A percentile compares a stretch with the other conserved stretches of the same genome.
phyloP scores from a whole-genome alignment of 1,140 invertebrate species.

The Lepidurus couesii region DNA sequence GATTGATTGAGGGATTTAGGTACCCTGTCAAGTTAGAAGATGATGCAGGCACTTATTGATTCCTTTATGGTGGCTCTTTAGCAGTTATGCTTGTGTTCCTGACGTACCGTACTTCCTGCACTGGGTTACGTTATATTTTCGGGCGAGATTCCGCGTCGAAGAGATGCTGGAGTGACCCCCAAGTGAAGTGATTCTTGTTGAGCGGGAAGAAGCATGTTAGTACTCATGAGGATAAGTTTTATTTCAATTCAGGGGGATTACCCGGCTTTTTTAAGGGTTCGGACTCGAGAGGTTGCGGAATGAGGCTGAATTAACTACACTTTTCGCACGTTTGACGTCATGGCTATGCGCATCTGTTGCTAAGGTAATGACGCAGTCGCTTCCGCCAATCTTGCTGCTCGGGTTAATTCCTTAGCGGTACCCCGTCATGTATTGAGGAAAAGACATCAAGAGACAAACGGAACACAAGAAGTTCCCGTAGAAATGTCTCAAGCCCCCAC shows the following conservation, averaged over 20 bases:
- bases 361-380: background rate
- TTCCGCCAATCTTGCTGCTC: background rate
- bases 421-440: background rate
- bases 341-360: constrained; percentile 13
- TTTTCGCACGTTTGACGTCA: background rate
- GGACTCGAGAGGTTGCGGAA: background rate
- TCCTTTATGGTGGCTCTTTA: constrained; percentile 21
- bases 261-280: background rate
- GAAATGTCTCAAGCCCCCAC: too few relatives aligned
- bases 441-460: background rate
- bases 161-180: too few relatives aligned
- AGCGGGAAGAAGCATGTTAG: too few relatives aligned
- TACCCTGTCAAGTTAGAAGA: constrained; percentile 9
- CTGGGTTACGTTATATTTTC: background rate
- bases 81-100: background rate
- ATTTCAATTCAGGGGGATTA: too few relatives aligned
- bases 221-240: too few relatives aligned
- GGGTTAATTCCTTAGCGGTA: background rate
- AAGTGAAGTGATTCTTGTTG: too few relatives aligned
- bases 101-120: background rate
- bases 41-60: constrained; percentile 22
- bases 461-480: background rate
- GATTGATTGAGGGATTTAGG: constrained; percentile 15
- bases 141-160: too few relatives aligned
- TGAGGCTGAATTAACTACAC: background rate